A percentile compares a stretch with the other conserved stretches of the same genome.
Evolutionary conservation across 2,797 vertebrate species (phyloP).

Genomic region (Clarias pachynema): DNA sequence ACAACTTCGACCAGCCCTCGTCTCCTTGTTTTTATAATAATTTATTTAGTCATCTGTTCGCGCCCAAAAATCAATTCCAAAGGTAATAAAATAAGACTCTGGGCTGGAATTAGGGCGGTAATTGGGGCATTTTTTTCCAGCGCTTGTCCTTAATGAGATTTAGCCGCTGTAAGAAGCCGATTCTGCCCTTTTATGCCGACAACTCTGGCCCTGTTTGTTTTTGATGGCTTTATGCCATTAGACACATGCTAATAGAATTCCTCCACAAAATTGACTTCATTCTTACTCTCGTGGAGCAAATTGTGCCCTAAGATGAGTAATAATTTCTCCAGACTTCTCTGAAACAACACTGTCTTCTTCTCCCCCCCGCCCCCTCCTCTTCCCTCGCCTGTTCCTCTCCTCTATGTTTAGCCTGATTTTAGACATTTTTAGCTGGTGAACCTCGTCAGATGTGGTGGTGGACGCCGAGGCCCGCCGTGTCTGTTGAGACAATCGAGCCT

Average conservation of each 20-base stretch:
- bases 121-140: constrained; percentile 68
- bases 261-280: constrained; percentile 70
- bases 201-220: constrained; percentile 67
- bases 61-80: constrained; percentile 62
- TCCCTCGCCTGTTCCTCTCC: constrained; percentile 1
- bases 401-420: constrained; percentile 24
- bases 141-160: constrained; percentile 57
- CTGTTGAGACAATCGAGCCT: constrained; percentile 40
- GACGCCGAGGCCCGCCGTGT: constrained; percentile 7
- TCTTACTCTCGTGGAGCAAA: constrained; percentile 63
- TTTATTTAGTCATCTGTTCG: constrained; percentile 62
- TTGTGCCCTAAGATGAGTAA: constrained; percentile 70
- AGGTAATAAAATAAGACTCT: constrained; percentile 66
- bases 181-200: constrained; percentile 59
- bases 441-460: constrained; percentile 43
- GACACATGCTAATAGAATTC: constrained; percentile 75
- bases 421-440: constrained; percentile 38
- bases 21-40: constrained; percentile 50
- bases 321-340: constrained; percentile 55
- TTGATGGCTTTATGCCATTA: constrained; percentile 72
- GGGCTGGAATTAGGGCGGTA: constrained; percentile 72
- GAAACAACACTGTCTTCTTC: not conserved
- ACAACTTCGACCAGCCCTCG: constrained; percentile 64
- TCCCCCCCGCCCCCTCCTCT: no score
- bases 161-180: constrained; percentile 59